phyloP scores from a whole-genome alignment of 2,888 invertebrate species.

The Heliconius sara region DNA sequence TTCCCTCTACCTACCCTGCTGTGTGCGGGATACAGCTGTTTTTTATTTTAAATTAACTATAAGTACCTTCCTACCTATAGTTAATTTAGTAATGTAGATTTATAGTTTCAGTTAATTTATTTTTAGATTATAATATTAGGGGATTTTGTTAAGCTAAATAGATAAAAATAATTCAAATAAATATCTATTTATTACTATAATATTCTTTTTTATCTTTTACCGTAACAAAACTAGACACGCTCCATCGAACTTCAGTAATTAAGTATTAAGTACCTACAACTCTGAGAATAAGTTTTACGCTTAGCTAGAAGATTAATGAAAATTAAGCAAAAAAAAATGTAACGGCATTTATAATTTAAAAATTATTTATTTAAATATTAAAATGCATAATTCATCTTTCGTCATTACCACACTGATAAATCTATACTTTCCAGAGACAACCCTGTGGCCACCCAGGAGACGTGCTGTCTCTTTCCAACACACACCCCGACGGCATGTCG shows the following conservation, averaged over 20 bases:
- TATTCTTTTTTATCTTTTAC: background rate
- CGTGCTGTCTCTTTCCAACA: slow-evolving; percentile 54
- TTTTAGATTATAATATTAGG: too few species aligned
- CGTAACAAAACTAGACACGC: background rate
- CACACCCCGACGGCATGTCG: slow-evolving; percentile 56
- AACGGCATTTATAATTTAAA: background rate
- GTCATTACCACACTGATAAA: slow-evolving; percentile 22
- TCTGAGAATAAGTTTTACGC: background rate
- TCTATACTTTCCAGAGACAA: slow-evolving; percentile 20
- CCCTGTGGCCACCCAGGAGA: slow-evolving; percentile 66
- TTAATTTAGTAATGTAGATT: too few species aligned
- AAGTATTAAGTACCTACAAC: background rate
- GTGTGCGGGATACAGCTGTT: too few species aligned
- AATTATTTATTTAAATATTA: slow-evolving; percentile 5
- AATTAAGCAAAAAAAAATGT: background rate
- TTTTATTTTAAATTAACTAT: too few species aligned
- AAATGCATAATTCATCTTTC: slow-evolving; percentile 21
- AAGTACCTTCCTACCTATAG: too few species aligned
- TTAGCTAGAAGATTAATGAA: background rate
- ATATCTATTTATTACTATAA: background rate
- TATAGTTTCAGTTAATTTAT: too few species aligned
- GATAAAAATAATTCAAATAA: background rate
- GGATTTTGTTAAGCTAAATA: background rate
- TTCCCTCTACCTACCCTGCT: too few species aligned
- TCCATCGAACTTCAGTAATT: background rate